A percentile compares a stretch with the other conserved stretches of the same genome.
These are phyloP conservation scores for Aporophyla nigra DNA, from an alignment of 2,888 invertebrate genomes.

Conservation along the genomic window DNA sequence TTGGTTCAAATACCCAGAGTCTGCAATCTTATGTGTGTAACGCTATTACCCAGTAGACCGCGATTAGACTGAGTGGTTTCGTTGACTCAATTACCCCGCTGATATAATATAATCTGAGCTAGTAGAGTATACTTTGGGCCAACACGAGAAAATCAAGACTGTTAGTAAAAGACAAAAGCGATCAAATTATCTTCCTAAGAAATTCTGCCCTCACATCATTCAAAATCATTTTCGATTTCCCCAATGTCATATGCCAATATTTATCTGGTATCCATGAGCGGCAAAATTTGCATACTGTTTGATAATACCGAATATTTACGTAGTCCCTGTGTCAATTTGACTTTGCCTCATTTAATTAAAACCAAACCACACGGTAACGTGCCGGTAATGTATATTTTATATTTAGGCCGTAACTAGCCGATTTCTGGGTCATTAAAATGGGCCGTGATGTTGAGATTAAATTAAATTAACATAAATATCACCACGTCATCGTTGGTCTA, in stretches of 20 bases:
- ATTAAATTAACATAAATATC: too few relatives aligned
- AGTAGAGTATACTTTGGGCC: too few relatives aligned
- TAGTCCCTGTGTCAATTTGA: constrained; percentile 19
- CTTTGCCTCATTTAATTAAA: constrained; percentile 25
- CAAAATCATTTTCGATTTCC: too few relatives aligned
- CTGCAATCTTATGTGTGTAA: not conserved
- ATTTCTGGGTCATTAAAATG: too few relatives aligned
- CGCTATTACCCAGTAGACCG: not conserved
- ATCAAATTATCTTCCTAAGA: too few relatives aligned
- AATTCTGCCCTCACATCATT: too few relatives aligned
- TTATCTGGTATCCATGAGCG: constrained; percentile 19
- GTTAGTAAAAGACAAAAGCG: too few relatives aligned
- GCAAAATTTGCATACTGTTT: constrained; percentile 14
- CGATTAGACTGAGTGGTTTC: not conserved
- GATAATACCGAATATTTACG: constrained; percentile 20
- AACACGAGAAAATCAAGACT: too few relatives aligned
- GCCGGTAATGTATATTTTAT: not conserved
- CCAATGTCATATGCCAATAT: not conserved
- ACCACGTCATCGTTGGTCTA: too few relatives aligned
- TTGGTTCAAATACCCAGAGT: not conserved
- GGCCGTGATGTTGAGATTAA: not conserved
- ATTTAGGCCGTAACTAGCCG: not conserved
- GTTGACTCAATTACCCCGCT: not conserved
- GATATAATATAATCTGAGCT: too few relatives aligned
- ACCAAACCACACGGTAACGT: too few relatives aligned